Conservation (phyloP, 2,888 invertebrate genomes). For the Blera fallax region DNA sequence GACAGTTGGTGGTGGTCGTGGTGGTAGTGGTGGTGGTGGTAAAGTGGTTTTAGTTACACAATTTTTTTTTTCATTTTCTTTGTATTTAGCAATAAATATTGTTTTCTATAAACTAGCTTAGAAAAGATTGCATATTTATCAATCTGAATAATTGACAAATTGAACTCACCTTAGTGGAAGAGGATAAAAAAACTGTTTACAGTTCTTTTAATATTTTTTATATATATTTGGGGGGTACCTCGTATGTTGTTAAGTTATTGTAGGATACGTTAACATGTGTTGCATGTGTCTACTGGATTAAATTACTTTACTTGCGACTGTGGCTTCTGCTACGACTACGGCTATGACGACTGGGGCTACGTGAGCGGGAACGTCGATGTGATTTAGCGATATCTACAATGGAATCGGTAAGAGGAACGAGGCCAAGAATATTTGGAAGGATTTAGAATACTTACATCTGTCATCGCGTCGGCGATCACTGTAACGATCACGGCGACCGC, state of each 20-base stretch:
- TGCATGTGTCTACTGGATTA: not conserved
- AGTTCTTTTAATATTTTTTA: constrained; percentile 57
- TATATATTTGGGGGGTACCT: constrained; percentile 74
- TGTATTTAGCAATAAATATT: constrained; percentile 37
- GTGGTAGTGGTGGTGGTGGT: constrained; percentile 38
- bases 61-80: constrained; percentile 33
- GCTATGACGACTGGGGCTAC: constrained; percentile 77
- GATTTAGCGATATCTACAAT: constrained; percentile 77
- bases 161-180: constrained; percentile 74
- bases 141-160: constrained; percentile 50
- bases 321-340: constrained; percentile 79
- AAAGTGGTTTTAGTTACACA: constrained; percentile 42
- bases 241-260: constrained; percentile 45
- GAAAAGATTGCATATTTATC: constrained; percentile 52
- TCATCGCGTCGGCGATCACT: constrained; percentile 54
- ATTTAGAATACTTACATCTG: constrained; percentile 43
- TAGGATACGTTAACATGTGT: constrained; percentile 46
- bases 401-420: not conserved
- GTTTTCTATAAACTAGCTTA: constrained; percentile 61
- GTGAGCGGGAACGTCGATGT: constrained; percentile 78
- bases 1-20: constrained; percentile 20
- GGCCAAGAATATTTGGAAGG: not conserved
- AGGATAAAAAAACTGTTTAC: constrained; percentile 45
- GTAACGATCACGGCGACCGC: constrained; percentile 75
- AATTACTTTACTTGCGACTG: constrained; percentile 78